Evolutionary conservation across 1,140 invertebrate genomes (phyloP), one percentile per base, ranked within the genome.

Genomic region (Hormaphis cornu): DNA sequence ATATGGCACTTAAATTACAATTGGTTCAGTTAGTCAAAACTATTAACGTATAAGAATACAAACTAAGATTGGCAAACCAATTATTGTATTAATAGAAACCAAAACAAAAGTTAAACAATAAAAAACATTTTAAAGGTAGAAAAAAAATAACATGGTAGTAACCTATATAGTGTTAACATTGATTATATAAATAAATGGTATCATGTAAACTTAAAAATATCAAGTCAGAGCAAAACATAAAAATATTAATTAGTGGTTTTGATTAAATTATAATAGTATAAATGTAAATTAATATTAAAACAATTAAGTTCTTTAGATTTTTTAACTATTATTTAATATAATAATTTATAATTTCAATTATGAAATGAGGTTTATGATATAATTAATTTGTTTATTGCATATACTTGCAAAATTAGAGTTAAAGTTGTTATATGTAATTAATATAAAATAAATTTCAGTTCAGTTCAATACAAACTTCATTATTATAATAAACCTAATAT

Each of bases 1-100:
- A 48, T 66, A 66, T 66, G 59, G 59, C 59, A 66, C 59, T 46
- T 46, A 66, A 48, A 48, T 46, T 56, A 37, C 54, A 37, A 54
- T 56, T 20, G n/a, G 35, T 22, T 37, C 1, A 56, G 37, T 56
- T 35, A 56, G 18, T 24, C 12, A 22, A 56, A 56, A 56, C 24
- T 37, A 35, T 56, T 2, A 22, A 22, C 20, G 24, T 10, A 33
- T 14, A 18, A 1, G 33, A 30, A 54, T 30, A 30, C 3, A 6
- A 54, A 18, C 28, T 30, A 30, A 33, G 18, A 54, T 53, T 53
- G 33, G 28, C 9, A 6, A 54, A 18, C 7, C 10, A 33, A 54
- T n/a, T n/a, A n/a, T 33, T 54, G 9, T 54, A n/a, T 33, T 33
- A 24, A 30, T 30, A 54, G 14, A 52, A 52, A 52, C 14, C 8